Evolutionary conservation across 53 echinoderm and acorn worm species (phyloP), one percentile per base, ranked within the genome.

Genomic region (Stichopus horrens): DNA sequence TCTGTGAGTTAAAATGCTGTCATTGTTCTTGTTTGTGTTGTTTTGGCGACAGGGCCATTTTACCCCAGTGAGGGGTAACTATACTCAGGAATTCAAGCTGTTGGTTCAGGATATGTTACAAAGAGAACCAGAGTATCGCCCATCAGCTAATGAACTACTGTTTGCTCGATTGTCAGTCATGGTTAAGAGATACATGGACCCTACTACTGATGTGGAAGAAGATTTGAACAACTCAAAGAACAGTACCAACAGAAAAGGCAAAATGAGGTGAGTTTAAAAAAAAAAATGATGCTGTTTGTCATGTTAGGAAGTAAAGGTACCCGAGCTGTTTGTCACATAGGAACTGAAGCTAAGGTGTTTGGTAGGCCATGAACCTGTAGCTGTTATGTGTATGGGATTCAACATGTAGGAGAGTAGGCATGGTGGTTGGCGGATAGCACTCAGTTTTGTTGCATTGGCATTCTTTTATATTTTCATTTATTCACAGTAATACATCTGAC

Each of bases 81-180:
- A 96, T 79, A 94, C 90, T 83, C 94, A 88, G 73, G 99, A 94
- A 75, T 99, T 99, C 92, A 96, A 94, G 77, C 88, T 93, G 19
- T 82, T 99, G n/a, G 96, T 99, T 6, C 99, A 95, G 71, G 99
- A 99, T 83, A 92, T 99, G 92, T 90, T 99, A 18, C 99, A 99
- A 86, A 82, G 99, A 63, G 99, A 99, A 83, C 96, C 99, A 19
- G 98, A 99, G 55, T 99, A 99, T 74, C 87, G 99, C 57, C 99
- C 99, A 60, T 99, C 99, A 6, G 94, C 99, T 58, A 99, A 96
- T 79, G 99, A 94, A 75, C 91, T 99, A 6, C 83, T 92, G 54
- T 92, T 94, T 63, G 93, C 93, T 8, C 92, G 93, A 23, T 76
- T 99, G 5, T 94, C 96, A 37, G 74, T 92, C 73, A 89, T 99